phyloP scores from a whole-genome alignment of 2,888 invertebrate genomes.

The Troglohyphantes excavatus region DNA sequence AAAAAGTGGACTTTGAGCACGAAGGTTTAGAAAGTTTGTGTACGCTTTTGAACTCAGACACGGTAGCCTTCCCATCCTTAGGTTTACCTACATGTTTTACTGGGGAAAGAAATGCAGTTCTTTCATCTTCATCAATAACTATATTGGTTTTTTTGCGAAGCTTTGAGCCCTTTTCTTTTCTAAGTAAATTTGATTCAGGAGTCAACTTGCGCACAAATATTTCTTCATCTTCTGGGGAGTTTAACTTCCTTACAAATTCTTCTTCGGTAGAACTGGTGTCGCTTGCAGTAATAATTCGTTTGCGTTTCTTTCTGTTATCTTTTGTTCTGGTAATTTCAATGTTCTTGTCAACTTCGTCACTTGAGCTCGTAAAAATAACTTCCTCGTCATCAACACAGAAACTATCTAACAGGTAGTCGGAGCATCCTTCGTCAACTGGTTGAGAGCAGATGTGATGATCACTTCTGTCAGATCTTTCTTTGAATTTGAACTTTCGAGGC shows the following conservation, averaged over 20 bases:
- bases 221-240: not conserved
- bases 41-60: not conserved
- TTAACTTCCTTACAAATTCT: conserved; percentile 29
- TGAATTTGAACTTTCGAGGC: conserved; percentile 59
- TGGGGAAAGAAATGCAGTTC: not conserved
- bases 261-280: conserved; percentile 55
- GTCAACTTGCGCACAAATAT: conserved; percentile 2
- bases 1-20: not conserved
- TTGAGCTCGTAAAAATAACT: conserved; percentile 29
- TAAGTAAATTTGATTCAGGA: not conserved
- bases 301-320: conserved; percentile 29
- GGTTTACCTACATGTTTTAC: not conserved
- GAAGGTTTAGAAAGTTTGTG: not conserved
- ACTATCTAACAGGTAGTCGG: conserved; percentile 67
- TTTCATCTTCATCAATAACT: not conserved
- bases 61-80: not conserved
- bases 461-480: not conserved
- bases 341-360: not conserved
- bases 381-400: conserved; percentile 74
- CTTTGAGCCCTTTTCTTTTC: not conserved
- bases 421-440: not conserved
- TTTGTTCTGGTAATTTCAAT: not conserved
- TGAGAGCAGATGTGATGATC: not conserved
- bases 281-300: conserved; percentile 39
- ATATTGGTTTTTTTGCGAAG: not conserved